Conservation (phyloP, 2,888 invertebrate species). For the Biston stratarius region DNA sequence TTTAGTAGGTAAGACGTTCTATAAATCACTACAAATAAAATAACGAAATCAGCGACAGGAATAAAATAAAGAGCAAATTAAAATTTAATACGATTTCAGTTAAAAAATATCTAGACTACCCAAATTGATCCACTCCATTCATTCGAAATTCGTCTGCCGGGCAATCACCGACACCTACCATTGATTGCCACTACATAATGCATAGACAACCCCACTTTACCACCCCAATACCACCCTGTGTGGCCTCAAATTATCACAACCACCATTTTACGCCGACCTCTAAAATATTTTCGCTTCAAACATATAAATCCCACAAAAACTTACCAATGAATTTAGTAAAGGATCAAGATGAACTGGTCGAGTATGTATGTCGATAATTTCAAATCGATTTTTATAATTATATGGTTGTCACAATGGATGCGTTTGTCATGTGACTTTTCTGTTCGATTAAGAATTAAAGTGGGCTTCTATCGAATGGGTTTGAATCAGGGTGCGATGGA, state of each 20-base stretch:
- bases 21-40: too few species aligned
- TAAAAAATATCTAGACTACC: background rate
- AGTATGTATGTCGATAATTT: slow-evolving; percentile 68
- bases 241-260: slow-evolving; percentile 66
- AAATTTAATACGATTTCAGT: background rate
- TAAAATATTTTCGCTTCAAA: slow-evolving; percentile 8
- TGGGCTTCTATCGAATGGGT: slow-evolving; percentile 2
- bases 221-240: slow-evolving; percentile 48
- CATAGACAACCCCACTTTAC: slow-evolving; percentile 64
- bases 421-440: slow-evolving; percentile 36
- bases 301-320: slow-evolving; percentile 2
- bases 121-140: slow-evolving; percentile 52
- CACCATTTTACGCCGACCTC: slow-evolving; percentile 55
- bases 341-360: slow-evolving; percentile 53
- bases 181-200: slow-evolving; percentile 84
- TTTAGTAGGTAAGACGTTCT: too few species aligned
- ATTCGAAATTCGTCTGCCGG: slow-evolving; percentile 53
- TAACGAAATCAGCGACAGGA: background rate
- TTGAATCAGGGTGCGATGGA: slow-evolving; percentile 2
- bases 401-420: slow-evolving; percentile 53
- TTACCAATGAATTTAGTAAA: slow-evolving; percentile 18
- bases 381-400: slow-evolving; percentile 79
- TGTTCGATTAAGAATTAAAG: slow-evolving; percentile 36
- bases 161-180: slow-evolving; percentile 80
- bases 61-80: background rate